Conservation (phyloP, 2,113 vertebrate species). For the Lophius piscatorius region DNA sequence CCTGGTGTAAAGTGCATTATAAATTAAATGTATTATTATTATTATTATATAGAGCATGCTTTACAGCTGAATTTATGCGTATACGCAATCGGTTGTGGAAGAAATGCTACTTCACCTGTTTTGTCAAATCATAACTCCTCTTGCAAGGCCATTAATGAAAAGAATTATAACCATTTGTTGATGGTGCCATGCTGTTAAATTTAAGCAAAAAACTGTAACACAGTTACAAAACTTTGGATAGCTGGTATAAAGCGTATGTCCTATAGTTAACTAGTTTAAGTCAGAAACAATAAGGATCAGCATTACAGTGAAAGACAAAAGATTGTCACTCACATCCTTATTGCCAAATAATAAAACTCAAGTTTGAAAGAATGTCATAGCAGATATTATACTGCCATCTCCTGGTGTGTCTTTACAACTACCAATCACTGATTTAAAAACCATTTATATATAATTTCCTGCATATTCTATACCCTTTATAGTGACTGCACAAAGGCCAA, state of each 20-base stretch:
- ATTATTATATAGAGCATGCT: background rate
- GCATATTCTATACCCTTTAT: background rate
- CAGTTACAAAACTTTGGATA: background rate
- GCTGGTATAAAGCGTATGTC: too few species aligned
- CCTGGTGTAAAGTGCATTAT: too few species aligned
- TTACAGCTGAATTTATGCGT: background rate
- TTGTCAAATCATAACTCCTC: background rate
- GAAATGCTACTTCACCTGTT: conserved; percentile 6
- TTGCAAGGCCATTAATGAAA: background rate
- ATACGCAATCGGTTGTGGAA: background rate
- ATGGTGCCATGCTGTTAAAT: background rate
- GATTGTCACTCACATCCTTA: conserved; percentile 13
- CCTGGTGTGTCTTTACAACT: conserved; percentile 51
- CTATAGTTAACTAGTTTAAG: too few species aligned
- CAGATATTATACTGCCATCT: conserved; percentile 65
- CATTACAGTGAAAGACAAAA: conserved; percentile 3
- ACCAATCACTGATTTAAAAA: conserved; percentile 21
- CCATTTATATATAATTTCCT: background rate
- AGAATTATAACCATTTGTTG: background rate
- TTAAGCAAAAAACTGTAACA: background rate
- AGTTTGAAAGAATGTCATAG: conserved; percentile 23
- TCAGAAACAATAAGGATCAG: too few species aligned
- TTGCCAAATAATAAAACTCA: conserved; percentile 24
- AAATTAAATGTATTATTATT: too few species aligned
- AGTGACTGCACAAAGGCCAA: background rate